A percentile compares a stretch with the other conserved stretches of the same genome.
These are phyloP conservation scores for Petrophora chlorosata DNA, from an alignment of 2,888 invertebrate genomes.

Conservation along the genomic window DNA sequence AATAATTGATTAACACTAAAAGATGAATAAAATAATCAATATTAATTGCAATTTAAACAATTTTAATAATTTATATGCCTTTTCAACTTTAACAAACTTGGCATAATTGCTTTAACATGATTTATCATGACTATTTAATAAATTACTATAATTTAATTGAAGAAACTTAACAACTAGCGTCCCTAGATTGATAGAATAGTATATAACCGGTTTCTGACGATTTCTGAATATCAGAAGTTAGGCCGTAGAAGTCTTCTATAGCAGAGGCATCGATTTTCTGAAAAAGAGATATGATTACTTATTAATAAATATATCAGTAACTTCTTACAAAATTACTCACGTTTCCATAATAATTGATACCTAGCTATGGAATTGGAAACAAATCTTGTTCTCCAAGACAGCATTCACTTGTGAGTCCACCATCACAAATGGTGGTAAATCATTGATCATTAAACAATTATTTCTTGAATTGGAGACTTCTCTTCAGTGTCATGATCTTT, in stretches of 20 bases:
- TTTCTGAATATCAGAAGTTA: slow-evolving; percentile 99
- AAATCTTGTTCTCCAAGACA: too few relatives aligned
- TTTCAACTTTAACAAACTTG: slow-evolving; percentile 79
- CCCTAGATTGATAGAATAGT: slow-evolving; percentile 98
- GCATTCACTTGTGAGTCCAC: too few relatives aligned
- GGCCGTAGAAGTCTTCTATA: slow-evolving; percentile 99
- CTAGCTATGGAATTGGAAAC: too few relatives aligned
- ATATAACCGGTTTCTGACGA: slow-evolving; percentile 99
- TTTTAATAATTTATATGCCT: slow-evolving; percentile 75
- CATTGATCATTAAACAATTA: too few relatives aligned
- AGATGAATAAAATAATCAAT: slow-evolving; percentile 55
- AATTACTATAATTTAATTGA: slow-evolving; percentile 70
- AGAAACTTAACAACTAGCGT: slow-evolving; percentile 85
- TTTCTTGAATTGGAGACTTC: too few relatives aligned
- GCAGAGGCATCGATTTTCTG: slow-evolving; percentile 99
- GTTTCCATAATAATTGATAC: too few relatives aligned
- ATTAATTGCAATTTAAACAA: slow-evolving; percentile 43
- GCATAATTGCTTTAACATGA: slow-evolving; percentile 71
- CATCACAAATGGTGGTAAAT: too few relatives aligned
- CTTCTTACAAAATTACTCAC: too few relatives aligned
- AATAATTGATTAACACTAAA: slow-evolving; percentile 58
- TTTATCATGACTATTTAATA: slow-evolving; percentile 71
- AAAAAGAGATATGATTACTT: slow-evolving; percentile 50
- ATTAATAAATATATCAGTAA: background rate
- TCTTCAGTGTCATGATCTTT: too few relatives aligned